phyloP scores from a whole-genome alignment of 2,888 invertebrate genomes.

The Thyatira batis region DNA sequence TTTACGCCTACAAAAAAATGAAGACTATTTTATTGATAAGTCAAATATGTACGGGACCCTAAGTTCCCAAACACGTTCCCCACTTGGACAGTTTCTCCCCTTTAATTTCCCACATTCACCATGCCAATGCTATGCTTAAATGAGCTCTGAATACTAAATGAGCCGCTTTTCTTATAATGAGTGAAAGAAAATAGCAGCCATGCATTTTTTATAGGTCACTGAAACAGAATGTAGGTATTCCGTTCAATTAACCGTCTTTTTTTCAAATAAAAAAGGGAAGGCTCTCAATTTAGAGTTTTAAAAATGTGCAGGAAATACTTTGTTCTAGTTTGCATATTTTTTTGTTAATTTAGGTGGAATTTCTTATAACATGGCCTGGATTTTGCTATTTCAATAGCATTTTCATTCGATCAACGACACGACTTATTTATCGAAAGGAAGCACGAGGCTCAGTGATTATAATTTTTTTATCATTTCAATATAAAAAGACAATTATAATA shows the following conservation, averaged over 20 bases:
- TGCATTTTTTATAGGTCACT: not conserved
- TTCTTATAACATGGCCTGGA: no score
- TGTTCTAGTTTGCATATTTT: no score
- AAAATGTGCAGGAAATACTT: no score
- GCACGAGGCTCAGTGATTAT: no score
- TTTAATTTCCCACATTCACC: not conserved
- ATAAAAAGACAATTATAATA: no score
- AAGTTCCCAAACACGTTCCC: not conserved
- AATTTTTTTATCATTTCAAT: no score
- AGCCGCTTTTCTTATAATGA: not conserved
- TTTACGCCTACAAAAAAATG: no score
- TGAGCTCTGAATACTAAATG: conserved; percentile 1
- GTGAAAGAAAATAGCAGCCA: not conserved
- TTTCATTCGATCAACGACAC: no score
- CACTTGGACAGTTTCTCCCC: not conserved
- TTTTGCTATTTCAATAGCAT: no score
- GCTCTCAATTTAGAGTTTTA: not conserved
- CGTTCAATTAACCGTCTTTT: not conserved
- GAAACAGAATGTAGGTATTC: not conserved
- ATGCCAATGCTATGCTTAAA: not conserved
- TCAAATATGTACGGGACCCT: not conserved
- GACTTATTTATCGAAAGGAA: no score
- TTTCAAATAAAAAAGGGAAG: not conserved
- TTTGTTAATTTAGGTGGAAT: no score
- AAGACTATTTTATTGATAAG: no score